Conservation (phyloP, 2,113 vertebrate genomes). For the Mus pahari region DNA sequence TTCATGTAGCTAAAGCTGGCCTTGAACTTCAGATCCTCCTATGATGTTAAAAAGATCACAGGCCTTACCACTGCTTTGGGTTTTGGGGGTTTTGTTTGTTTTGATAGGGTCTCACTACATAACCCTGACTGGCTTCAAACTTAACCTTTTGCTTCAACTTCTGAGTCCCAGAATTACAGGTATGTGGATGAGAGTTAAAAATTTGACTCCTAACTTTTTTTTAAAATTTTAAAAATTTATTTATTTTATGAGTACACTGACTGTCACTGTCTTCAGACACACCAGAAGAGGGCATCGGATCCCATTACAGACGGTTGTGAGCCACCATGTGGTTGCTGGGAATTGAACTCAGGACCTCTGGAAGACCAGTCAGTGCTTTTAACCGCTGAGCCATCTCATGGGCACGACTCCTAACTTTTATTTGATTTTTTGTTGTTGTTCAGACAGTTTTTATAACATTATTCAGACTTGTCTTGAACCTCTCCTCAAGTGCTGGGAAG, state of each 20-base stretch:
- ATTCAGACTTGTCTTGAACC: not conserved
- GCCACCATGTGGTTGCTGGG: too few species aligned
- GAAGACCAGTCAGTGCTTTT: too few species aligned
- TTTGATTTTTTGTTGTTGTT: not conserved
- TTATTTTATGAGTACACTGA: too few species aligned
- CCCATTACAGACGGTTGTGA: too few species aligned
- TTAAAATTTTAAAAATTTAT: conserved; percentile 19
- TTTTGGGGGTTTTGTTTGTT: not conserved
- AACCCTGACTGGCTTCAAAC: not conserved
- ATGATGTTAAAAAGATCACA: not conserved
- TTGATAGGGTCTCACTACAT: not conserved
- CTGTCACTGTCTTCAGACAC: too few species aligned
- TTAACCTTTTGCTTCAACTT: not conserved
- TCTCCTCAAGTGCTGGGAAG: not conserved
- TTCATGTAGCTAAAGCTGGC: not conserved
- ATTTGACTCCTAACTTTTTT: not conserved
- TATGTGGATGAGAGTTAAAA: not conserved
- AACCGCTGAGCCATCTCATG: too few species aligned
- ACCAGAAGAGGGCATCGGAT: too few species aligned
- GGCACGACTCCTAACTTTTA: not conserved
- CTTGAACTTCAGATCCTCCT: not conserved
- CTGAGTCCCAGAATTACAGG: not conserved
- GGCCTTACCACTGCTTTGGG: too few species aligned
- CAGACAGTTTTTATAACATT: not conserved
- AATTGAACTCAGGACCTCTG: too few species aligned